Percentiles rank a stretch among this genome's conserved stretches.
Evolutionary conservation across 2,797 vertebrate genomes (phyloP).

Genomic region (Myripristis murdjan): DNA sequence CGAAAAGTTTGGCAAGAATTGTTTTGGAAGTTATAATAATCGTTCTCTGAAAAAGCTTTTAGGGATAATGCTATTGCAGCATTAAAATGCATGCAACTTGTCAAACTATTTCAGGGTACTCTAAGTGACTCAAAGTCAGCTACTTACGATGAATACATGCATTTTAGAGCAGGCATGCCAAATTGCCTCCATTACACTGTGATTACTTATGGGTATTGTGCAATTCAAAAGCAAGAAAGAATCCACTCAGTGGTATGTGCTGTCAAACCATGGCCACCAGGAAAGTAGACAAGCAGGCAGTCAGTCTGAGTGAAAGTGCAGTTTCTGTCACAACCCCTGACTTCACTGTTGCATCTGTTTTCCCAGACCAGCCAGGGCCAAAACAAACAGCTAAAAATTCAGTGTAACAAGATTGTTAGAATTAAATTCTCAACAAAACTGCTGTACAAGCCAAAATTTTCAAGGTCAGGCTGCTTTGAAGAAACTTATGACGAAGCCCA

Average conservation of each 20-base stretch:
- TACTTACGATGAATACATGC: slow-evolving; percentile 41
- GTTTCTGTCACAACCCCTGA: slow-evolving; percentile 35
- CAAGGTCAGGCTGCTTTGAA: slow-evolving; percentile 35
- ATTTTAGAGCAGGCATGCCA: slow-evolving; percentile 42
- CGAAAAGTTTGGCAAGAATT: slow-evolving; percentile 39
- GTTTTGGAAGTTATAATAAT: slow-evolving; percentile 46
- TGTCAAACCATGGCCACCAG: slow-evolving; percentile 38
- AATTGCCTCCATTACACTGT: slow-evolving; percentile 50
- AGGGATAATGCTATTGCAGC: slow-evolving; percentile 36
- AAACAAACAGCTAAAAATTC: slow-evolving; percentile 15
- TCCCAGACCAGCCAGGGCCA: slow-evolving; percentile 23
- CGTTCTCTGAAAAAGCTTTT: slow-evolving; percentile 37
- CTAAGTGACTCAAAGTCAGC: slow-evolving; percentile 13
- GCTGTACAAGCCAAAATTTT: slow-evolving; percentile 15
- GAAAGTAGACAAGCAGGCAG: slow-evolving; percentile 36
- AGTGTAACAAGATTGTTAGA: slow-evolving; percentile 20
- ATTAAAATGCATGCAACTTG: slow-evolving; percentile 46
- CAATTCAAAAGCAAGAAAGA: slow-evolving; percentile 31
- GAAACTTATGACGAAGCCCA: slow-evolving; percentile 4
- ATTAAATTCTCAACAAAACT: slow-evolving; percentile 36
- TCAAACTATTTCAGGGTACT: slow-evolving; percentile 33
- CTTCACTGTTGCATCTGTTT: slow-evolving; percentile 9
- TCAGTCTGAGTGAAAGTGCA: slow-evolving; percentile 33
- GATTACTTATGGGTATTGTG: slow-evolving; percentile 40
- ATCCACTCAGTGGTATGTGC: slow-evolving; percentile 13